Conservation (phyloP, 2,888 invertebrate species). For the Parthenolecanium corni region DNA sequence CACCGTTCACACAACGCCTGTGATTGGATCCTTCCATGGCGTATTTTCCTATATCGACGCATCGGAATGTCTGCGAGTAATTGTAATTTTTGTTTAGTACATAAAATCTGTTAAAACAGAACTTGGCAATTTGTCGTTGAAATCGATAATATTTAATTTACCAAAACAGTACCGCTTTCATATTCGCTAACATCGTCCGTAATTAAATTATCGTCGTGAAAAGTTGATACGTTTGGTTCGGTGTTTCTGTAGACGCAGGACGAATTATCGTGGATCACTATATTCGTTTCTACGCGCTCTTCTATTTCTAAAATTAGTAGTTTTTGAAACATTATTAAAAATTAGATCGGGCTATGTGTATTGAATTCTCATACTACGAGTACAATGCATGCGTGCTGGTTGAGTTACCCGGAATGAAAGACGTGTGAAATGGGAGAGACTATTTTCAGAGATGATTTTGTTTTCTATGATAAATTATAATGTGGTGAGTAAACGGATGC, state of each 20-base stretch:
- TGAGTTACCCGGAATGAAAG: no score
- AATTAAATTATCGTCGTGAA: slow-evolving; percentile 66
- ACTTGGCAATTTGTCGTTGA: not conserved
- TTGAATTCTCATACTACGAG: no score
- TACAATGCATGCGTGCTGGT: no score
- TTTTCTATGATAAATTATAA: no score
- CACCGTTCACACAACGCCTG: slow-evolving; percentile 61
- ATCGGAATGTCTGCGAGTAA: slow-evolving; percentile 46
- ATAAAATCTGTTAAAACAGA: not conserved
- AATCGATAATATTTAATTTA: slow-evolving; percentile 41
- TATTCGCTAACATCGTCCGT: slow-evolving; percentile 65
- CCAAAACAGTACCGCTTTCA: slow-evolving; percentile 57
- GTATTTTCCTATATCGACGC: slow-evolving; percentile 76
- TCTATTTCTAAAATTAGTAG: slow-evolving; percentile 5
- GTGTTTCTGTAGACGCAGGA: slow-evolving; percentile 65
- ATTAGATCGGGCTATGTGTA: no score
- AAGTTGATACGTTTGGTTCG: slow-evolving; percentile 67
- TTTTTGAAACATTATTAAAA: no score
- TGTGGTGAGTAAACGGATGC: no score
- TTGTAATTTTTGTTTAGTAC: no score
- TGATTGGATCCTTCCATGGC: slow-evolving; percentile 63
- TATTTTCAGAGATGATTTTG: no score
- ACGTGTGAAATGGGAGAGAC: no score
- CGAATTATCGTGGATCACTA: slow-evolving; percentile 45
- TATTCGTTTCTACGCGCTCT: slow-evolving; percentile 27